Evolutionary conservation across 2,888 invertebrate species (phyloP), one percentile per base, ranked within the genome.

Genomic region (Coremacera marginata): DNA sequence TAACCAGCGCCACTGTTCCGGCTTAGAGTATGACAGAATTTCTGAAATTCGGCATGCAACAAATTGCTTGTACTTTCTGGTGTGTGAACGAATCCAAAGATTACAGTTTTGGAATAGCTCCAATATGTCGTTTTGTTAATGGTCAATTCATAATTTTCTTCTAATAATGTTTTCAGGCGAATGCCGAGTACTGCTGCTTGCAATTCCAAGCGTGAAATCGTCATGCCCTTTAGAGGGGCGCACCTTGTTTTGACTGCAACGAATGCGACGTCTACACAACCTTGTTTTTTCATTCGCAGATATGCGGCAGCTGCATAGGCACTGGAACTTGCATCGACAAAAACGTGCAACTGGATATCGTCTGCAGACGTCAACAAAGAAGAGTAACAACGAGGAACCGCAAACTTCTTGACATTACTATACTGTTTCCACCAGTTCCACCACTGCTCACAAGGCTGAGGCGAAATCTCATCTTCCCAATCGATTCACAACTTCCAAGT

Each of bases 1-100:
- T n/a, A 72, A 34, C 65, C 72, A 57, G 19, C 79, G 79, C 81
- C 83, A 84, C 8, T 77, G 70, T 0, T 51, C 52, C 11, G 77
- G 27, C 1, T 9, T 62, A 19, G 75, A 63, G 1, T 57, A 73
- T 0, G 65, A 19, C 5, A 79, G 52, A 37, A 79, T 79, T 67
- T 80, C 77, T 5, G 79, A 63, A 49, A 81, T 72, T 19, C 80
- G 25, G 31, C 63, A 75, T 16, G 77, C 77, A 16, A 27, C n/a
- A 77, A 68, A 14, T 22, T 60, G 60, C 22, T 60, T 60, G 22
- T 60, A 60, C 9, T 3, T 5, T 78, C 82, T 83, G 44, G 0
- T 51, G 11, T 11, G 70, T 9, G 65, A 65, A 7, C 37, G 65
- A 65, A 65, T 65, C 65, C 65, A 65, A 5, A 65, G 44, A 34